phyloP scores from a whole-genome alignment of 1,140 invertebrate species.

The Caenorhabditis briggsae region DNA sequence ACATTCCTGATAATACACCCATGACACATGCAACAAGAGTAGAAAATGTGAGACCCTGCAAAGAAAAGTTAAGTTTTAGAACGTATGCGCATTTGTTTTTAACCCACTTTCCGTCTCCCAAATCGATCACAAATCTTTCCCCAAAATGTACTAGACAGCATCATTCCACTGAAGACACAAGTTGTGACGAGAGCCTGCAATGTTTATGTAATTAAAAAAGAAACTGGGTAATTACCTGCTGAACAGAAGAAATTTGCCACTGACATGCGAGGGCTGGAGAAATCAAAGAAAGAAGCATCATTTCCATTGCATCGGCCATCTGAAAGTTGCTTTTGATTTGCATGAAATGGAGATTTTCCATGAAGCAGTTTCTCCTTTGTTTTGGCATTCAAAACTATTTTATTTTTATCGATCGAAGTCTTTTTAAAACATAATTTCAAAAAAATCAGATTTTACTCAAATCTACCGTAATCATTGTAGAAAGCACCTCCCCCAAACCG shows the following conservation, averaged over 20 bases:
- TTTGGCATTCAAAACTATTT: too few relatives aligned
- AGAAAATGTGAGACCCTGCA: slow-evolving; percentile 87
- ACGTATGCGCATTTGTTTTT: not conserved
- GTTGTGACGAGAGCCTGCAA: slow-evolving; percentile 85
- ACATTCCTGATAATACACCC: slow-evolving; percentile 89
- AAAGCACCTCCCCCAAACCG: not conserved
- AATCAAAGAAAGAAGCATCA: slow-evolving; percentile 94
- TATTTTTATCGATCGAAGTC: too few relatives aligned
- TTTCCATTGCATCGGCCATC: slow-evolving; percentile 99
- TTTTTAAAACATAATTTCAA: not conserved
- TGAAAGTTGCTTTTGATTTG: slow-evolving; percentile 75
- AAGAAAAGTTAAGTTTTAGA: slow-evolving; percentile 63
- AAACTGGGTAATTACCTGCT: slow-evolving; percentile 61
- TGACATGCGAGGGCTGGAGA: slow-evolving; percentile 92
- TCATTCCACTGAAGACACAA: slow-evolving; percentile 94
- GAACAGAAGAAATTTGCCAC: slow-evolving; percentile 88
- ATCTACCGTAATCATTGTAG: slow-evolving; percentile 17
- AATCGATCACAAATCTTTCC: slow-evolving; percentile 93
- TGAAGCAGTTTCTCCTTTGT: too few relatives aligned
- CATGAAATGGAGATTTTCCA: too few relatives aligned
- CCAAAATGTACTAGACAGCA: slow-evolving; percentile 95
- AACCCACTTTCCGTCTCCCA: slow-evolving; percentile 86
- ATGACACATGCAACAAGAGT: slow-evolving; percentile 91
- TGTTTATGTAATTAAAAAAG: not conserved
- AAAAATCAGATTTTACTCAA: not conserved